Evolutionary conservation across 2,888 invertebrate genomes (phyloP).

Genomic region (Chesias legatella): DNA sequence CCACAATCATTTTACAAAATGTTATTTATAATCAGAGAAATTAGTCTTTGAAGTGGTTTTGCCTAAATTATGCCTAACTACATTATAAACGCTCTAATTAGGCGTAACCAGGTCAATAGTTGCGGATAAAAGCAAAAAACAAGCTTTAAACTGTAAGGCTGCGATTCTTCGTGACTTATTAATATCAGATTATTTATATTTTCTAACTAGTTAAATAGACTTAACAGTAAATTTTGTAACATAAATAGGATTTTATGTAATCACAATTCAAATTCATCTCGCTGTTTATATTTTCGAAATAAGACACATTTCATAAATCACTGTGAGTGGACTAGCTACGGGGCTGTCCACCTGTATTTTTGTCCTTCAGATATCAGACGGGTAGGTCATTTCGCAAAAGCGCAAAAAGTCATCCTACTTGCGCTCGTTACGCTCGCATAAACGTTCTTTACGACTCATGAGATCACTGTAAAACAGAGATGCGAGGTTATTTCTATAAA

Average conservation of each 20-base stretch:
- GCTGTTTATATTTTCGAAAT: too few species aligned
- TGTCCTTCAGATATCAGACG: conserved; percentile 32
- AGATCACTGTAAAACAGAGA: conserved; percentile 34
- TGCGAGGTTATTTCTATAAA: conserved; percentile 44
- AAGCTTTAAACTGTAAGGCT: conserved; percentile 38
- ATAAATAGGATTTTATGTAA: too few species aligned
- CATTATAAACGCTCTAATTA: conserved; percentile 30
- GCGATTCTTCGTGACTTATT: conserved; percentile 38
- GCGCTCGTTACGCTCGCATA: conserved; percentile 16
- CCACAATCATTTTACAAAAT: too few species aligned
- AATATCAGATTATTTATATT: too few species aligned
- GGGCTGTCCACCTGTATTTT: conserved; percentile 29
- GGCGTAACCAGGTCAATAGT: conserved; percentile 40
- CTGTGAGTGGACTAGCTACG: too few species aligned
- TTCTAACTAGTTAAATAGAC: too few species aligned
- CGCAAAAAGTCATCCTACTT: conserved; percentile 18
- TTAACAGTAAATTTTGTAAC: too few species aligned
- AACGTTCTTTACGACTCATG: conserved; percentile 32
- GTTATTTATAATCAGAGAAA: too few species aligned
- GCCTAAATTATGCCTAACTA: conserved; percentile 4
- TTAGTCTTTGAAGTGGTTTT: too few species aligned
- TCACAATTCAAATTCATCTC: too few species aligned
- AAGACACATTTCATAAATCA: too few species aligned
- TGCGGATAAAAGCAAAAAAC: conserved; percentile 37
- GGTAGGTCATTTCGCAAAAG: conserved; percentile 33